Evolutionary conservation across 2,113 vertebrate genomes (phyloP).

Genomic region (Chrysochloris asiatica): DNA sequence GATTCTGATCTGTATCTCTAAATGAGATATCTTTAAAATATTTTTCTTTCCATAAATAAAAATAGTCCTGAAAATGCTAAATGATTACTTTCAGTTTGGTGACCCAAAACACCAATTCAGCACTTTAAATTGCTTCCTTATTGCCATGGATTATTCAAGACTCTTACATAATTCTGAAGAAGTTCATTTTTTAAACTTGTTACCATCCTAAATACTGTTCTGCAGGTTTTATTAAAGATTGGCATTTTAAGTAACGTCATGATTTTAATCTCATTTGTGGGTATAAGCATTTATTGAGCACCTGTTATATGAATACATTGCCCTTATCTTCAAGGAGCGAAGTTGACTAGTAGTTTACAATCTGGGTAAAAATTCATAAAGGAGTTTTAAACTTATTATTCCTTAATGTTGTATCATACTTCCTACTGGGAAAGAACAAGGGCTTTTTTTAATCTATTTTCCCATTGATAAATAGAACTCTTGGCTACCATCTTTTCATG

Average conservation of each 20-base stretch:
- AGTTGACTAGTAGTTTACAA: not conserved
- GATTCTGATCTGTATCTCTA: conserved; percentile 33
- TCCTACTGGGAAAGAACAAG: not conserved
- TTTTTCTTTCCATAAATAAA: conserved; percentile 30
- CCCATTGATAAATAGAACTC: not conserved
- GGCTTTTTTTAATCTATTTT: not conserved
- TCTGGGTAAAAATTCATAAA: not conserved
- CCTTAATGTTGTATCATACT: conserved; percentile 12
- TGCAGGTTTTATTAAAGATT: not conserved
- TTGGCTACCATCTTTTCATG: conserved; percentile 31
- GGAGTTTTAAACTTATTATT: no score
- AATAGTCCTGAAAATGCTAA: conserved; percentile 42
- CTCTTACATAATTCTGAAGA: not conserved
- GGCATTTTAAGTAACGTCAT: not conserved
- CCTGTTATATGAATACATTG: not conserved
- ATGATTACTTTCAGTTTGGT: conserved; percentile 24
- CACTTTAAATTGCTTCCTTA: conserved; percentile 31
- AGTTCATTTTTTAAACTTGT: conserved; percentile 48
- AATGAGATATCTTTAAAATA: conserved; percentile 20
- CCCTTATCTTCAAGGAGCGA: not conserved
- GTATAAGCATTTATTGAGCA: conserved; percentile 21
- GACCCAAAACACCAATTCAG: not conserved
- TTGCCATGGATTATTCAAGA: not conserved
- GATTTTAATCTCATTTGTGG: conserved; percentile 26
- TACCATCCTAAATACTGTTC: conserved; percentile 9